These are phyloP conservation scores for Octodon degus DNA, from an alignment of 2,113 vertebrate genomes.

Conservation along the genomic window DNA sequence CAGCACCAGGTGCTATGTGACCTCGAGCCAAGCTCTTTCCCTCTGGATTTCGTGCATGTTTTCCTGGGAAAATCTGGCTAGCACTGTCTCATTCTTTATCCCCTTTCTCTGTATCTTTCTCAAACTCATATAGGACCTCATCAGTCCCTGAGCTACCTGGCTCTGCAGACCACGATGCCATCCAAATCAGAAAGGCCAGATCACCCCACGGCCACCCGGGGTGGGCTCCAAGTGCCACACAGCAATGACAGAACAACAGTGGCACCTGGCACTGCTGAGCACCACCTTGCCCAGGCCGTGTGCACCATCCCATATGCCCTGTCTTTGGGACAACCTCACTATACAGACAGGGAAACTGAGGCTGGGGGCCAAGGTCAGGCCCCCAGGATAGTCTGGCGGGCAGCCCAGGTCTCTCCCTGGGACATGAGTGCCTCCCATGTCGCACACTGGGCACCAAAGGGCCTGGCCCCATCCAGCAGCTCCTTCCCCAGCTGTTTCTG, in stretches of 20 bases:
- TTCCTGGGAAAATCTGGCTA: background rate
- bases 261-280: background rate
- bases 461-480: background rate
- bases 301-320: rapidly evolving
- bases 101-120: background rate
- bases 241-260: background rate
- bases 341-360: background rate
- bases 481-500: background rate
- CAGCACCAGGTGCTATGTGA: slow-evolving; percentile 54
- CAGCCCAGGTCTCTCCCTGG: background rate
- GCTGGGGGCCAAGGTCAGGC: rapidly evolving
- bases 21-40: slow-evolving; percentile 39
- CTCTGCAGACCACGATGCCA: background rate
- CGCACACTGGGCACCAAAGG: background rate
- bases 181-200: background rate
- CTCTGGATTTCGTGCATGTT: slow-evolving; percentile 40
- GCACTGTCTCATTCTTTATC: background rate
- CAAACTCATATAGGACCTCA: background rate
- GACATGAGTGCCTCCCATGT: background rate
- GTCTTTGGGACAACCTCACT: background rate
- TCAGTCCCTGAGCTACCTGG: background rate
- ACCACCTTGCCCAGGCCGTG: rapidly evolving
- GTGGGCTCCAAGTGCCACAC: background rate
- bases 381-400: background rate
- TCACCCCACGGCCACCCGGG: background rate